A percentile compares a stretch with the other conserved stretches of the same genome.
Conservation (phyloP, 35 echinoderm and acorn worm genomes). For the Strongylocentrotus purpuratus region DNA sequence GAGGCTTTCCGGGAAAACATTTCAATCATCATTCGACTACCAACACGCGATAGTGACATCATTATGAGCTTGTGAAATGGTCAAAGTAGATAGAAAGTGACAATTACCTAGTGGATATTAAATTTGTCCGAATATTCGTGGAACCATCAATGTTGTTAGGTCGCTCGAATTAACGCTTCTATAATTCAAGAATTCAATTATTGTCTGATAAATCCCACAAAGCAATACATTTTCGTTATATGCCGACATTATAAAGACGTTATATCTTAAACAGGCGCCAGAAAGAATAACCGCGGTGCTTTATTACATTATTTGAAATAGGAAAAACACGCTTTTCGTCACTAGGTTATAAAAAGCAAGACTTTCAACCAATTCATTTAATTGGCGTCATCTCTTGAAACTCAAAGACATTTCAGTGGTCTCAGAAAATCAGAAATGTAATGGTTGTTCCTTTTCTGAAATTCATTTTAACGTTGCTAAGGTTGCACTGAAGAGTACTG, state of each 20-base stretch:
- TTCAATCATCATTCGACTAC: not conserved
- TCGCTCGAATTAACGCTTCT: not conserved
- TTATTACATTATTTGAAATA: not conserved
- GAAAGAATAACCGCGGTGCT: not conserved
- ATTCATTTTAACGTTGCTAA: no score
- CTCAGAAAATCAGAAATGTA: no score
- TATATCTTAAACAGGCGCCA: not conserved
- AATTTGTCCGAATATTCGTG: not conserved
- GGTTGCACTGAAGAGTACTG: no score
- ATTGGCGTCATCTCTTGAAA: no score
- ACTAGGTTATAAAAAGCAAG: not conserved
- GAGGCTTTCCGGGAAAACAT: not conserved
- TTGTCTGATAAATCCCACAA: not conserved
- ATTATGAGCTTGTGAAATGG: not conserved
- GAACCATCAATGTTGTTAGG: not conserved
- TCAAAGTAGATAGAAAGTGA: not conserved
- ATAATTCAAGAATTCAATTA: not conserved
- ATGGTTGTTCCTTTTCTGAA: no score
- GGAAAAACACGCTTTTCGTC: not conserved
- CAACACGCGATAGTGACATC: not conserved
- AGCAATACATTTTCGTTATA: not conserved
- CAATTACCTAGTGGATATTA: not conserved
- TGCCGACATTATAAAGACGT: not conserved
- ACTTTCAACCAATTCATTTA: not conserved
- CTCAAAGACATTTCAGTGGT: no score